Percentiles rank a stretch among this genome's conserved stretches.
Evolutionary conservation across 1,140 invertebrate genomes (phyloP).

Genomic region (Trypoxylus dichotomus): DNA sequence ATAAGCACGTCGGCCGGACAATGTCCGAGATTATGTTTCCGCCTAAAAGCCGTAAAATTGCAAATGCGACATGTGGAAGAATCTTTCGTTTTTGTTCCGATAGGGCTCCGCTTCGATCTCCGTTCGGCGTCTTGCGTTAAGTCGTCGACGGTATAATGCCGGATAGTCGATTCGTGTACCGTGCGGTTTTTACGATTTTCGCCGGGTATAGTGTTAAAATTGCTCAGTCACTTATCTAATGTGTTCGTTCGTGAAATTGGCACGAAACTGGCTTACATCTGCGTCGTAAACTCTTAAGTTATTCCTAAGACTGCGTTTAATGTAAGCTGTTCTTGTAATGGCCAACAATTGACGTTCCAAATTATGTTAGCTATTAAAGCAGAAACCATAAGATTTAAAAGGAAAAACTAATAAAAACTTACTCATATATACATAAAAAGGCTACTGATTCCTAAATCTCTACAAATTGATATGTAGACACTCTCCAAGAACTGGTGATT

Average conservation of each 20-base stretch:
- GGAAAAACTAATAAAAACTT: too few species aligned
- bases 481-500: too few species aligned
- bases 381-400: too few species aligned
- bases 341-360: too few species aligned
- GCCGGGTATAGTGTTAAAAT: background rate
- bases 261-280: background rate
- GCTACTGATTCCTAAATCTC: too few species aligned
- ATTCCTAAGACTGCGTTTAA: background rate
- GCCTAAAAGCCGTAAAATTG: conserved; percentile 26
- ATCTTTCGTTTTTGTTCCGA: background rate
- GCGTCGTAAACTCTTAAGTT: background rate
- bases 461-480: too few species aligned
- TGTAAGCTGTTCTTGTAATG: background rate
- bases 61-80: conserved; percentile 1
- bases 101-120: background rate
- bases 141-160: background rate
- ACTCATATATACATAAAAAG: too few species aligned
- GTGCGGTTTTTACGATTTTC: background rate
- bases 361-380: too few species aligned
- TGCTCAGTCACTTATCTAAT: conserved; percentile 19
- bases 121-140: background rate
- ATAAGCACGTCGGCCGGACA: conserved; percentile 1
- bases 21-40: conserved; percentile 13
- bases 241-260: background rate
- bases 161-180: background rate